Evolutionary conservation across 2,797 vertebrate species (phyloP), one percentile per base, ranked within the genome.

Genomic region (Gila robusta): DNA sequence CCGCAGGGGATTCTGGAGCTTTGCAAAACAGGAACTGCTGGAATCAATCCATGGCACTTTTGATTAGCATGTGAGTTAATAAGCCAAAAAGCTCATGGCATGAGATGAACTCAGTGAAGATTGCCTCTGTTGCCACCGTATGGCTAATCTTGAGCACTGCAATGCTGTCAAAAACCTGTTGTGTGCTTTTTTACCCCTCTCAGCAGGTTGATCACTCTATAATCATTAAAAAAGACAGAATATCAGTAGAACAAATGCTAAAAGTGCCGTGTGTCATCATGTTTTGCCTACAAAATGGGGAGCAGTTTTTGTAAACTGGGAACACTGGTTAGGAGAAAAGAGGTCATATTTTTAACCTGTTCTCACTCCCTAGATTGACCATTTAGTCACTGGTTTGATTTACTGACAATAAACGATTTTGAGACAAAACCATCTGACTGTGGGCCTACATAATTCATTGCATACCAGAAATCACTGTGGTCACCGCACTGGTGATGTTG

Each of bases 231-330:
- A 74, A 74, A 59, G 88, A 52, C 79, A n/a, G 80, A 59, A 86
- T 83, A 92, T 81, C 89, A 91, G 91, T 92, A 90, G 41, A 49
- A 74, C 26, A 74, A 49, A 52, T 52, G 44, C 44, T 28, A 17
- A 28, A 10, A 17, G 41, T 41, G 37, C 3, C 14, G 11, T 41
- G 3, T 69, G 62, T 28, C 12, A 5, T 7, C 62, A 64, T 14
- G 23, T 11, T 56, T 54, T 56, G 8, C 8, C 8, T 23, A 56
- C 54, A 56, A 23, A 9, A 23, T 9, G 21, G 2, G 21, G 8
- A 56, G 2, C 54, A 23, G 54, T 23, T 23, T 56, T 56, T 59
- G 56, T n/a, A 59, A 59, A 11, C 56, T 59, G 56, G 56, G 23
- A 59, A 59, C 23, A 59, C 56, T 11, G 23, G 56, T 5, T 59